phyloP scores from a whole-genome alignment of 2,797 vertebrate genomes.

The Cynodonichthys magdalenae region DNA sequence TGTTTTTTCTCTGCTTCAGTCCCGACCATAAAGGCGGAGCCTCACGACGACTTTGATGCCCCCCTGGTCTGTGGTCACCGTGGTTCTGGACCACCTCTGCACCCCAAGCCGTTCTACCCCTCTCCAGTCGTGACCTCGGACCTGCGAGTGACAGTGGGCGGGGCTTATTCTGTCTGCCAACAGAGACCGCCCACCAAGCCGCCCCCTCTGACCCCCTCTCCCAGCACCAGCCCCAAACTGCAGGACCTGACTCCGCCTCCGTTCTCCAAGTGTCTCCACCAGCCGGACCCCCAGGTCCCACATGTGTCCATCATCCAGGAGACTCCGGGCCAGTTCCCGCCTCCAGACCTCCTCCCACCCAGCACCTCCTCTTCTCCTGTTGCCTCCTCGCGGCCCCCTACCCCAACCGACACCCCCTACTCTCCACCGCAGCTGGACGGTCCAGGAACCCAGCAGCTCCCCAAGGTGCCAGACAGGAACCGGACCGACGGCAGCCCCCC shows the following conservation, averaged over 20 bases:
- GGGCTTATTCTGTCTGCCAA: constrained; percentile 82
- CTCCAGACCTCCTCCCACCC: constrained; percentile 83
- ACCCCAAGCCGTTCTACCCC: constrained; percentile 87
- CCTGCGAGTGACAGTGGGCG: constrained; percentile 81
- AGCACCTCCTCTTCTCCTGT: constrained; percentile 87
- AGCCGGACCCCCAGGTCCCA: constrained; percentile 69
- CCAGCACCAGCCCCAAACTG: constrained; percentile 87
- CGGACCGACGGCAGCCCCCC: constrained; percentile 82
- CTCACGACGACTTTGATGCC: constrained; percentile 91
- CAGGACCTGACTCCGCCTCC: constrained; percentile 87
- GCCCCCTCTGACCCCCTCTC: constrained; percentile 73
- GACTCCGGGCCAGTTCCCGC: constrained; percentile 85
- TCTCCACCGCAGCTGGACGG: constrained; percentile 77
- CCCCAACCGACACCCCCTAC: constrained; percentile 79
- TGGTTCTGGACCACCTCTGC: constrained; percentile 79
- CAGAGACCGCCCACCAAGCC: constrained; percentile 79
- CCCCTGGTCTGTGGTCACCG: constrained; percentile 75
- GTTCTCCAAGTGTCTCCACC: constrained; percentile 86
- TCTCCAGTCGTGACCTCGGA: constrained; percentile 85
- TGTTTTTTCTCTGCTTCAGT: constrained; percentile 75
- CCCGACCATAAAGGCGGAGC: constrained; percentile 97
- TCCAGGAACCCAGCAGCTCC: constrained; percentile 62
- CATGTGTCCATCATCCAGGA: constrained; percentile 89
- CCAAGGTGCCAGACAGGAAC: constrained; percentile 82
- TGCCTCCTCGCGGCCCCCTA: constrained; percentile 80